Evolutionary conservation across 2,113 vertebrate genomes (phyloP).

Genomic region (Bucco capensis): DNA sequence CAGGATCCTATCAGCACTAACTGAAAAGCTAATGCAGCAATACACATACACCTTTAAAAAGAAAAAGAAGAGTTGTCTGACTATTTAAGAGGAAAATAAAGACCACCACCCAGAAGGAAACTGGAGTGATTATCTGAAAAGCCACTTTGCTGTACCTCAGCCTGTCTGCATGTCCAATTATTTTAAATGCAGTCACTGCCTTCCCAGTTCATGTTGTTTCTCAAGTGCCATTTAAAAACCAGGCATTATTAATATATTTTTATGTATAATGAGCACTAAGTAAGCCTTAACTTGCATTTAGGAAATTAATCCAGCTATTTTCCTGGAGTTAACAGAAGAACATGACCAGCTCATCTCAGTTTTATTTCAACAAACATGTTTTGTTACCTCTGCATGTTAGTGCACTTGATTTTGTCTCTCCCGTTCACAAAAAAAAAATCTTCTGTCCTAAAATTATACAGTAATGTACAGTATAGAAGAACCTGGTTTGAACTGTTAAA

Average conservation of each 20-base stretch:
- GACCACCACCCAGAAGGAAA: not conserved
- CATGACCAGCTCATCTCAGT: not conserved
- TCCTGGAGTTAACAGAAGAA: not conserved
- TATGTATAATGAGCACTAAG: not conserved
- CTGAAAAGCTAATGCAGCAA: not conserved
- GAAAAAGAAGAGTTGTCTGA: not conserved
- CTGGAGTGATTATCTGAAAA: not conserved
- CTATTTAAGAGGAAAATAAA: not conserved
- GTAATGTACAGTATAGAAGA: not conserved
- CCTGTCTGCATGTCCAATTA: not conserved
- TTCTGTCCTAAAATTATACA: not conserved
- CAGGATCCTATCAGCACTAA: not conserved
- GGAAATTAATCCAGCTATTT: not conserved
- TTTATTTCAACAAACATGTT: not conserved
- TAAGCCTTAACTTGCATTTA: not conserved
- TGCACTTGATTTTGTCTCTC: not conserved
- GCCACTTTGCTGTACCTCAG: not conserved
- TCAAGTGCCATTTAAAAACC: not conserved
- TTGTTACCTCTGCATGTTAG: not conserved
- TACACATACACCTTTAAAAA: not conserved
- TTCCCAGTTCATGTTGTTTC: not conserved
- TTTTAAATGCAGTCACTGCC: not conserved
- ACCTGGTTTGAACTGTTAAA: not conserved
- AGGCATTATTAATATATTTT: not conserved
- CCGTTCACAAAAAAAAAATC: not conserved